Base-by-base conservation (phyloP, 2,113 vertebrate species). In the Erinaceus europaeus region DNA sequence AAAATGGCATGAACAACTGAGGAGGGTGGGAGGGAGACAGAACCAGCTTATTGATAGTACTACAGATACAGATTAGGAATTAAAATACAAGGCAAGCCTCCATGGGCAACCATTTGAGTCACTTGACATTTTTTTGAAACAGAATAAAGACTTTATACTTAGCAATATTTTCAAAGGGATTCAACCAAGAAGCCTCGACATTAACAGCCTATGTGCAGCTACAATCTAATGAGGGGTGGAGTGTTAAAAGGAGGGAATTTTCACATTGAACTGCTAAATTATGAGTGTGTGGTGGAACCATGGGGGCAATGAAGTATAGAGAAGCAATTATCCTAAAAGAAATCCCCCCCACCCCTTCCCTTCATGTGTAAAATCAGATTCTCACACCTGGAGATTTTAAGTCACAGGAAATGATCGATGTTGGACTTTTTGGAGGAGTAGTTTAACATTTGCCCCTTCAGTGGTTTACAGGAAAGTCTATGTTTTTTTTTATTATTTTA, bases 391-490 rank as follows among this genome's bases (percentile, higher is more conserved):
- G 71, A 89, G 34, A 76, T 77, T 75, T 90, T 76, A 92, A 72
- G 65, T 79, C 23, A 75, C 79, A 17, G 25, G 17, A 83, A 73
- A 82, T 86, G 87, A 34, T 73, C 76, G 88, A 77, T 79, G 7
- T 29, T 68, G 6, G 12, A 25, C 68, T 90, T 79, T 61, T 23
- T 50, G 2, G 3, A 3, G 15, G 44, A 89, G 36, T 75, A 93
- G 76, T 55, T 67, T 67, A 89, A 29, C 72, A 86, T 55, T 67
- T 91, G 91, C 29, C 44, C 40, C 67, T 9, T 34, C 20, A 83
- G 25, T 79, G 23, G 1, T 88, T 90, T 92, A 65, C 32, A 52
- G 80, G 57, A 76, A n/a, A n/a, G n/a, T n/a, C n/a, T n/a, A n/a
- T n/a, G n/a, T n/a, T n/a, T n/a, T n/a, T n/a, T n/a, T n/a, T n/a